Conservation (phyloP, 2,888 invertebrate species). For the Poecilus cupreus region DNA sequence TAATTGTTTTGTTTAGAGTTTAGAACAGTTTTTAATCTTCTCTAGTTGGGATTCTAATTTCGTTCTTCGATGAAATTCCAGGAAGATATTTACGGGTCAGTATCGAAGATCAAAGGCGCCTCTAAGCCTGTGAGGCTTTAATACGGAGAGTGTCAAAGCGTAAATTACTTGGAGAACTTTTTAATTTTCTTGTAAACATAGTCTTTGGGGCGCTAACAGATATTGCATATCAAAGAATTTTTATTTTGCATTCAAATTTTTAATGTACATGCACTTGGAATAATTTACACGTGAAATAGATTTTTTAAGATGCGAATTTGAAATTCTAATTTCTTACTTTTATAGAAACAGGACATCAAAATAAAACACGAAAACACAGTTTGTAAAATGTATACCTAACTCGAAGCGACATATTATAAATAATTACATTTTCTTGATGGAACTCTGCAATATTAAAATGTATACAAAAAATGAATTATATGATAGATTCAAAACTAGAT, state of each 20-base stretch:
- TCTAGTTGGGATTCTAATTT: background rate
- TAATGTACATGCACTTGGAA: slow-evolving; percentile 52
- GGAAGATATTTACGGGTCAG: slow-evolving; percentile 37
- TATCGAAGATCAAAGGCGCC: slow-evolving; percentile 56
- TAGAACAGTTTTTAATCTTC: background rate
- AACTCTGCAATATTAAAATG: no score
- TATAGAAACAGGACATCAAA: slow-evolving; percentile 7
- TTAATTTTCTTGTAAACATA: slow-evolving; percentile 60
- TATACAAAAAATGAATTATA: no score
- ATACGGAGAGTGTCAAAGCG: slow-evolving; percentile 53
- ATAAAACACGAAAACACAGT: background rate
- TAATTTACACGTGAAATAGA: slow-evolving; percentile 49
- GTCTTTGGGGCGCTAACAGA: slow-evolving; percentile 50
- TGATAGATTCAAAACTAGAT: no score
- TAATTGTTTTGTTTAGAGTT: slow-evolving; percentile 65
- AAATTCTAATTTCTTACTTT: slow-evolving; percentile 46
- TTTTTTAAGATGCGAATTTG: slow-evolving; percentile 42
- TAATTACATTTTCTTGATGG: background rate
- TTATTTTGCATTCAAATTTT: slow-evolving; percentile 55
- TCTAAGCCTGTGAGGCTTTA: slow-evolving; percentile 15
- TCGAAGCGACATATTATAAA: background rate
- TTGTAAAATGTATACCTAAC: background rate
- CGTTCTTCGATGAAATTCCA: background rate
- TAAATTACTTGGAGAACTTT: slow-evolving; percentile 59
- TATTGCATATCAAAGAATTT: slow-evolving; percentile 59